A percentile compares a stretch with the other conserved stretches of the same genome.
These are phyloP conservation scores for Apeltes quadracus DNA, from an alignment of 2,113 vertebrate genomes.

Conservation along the genomic window DNA sequence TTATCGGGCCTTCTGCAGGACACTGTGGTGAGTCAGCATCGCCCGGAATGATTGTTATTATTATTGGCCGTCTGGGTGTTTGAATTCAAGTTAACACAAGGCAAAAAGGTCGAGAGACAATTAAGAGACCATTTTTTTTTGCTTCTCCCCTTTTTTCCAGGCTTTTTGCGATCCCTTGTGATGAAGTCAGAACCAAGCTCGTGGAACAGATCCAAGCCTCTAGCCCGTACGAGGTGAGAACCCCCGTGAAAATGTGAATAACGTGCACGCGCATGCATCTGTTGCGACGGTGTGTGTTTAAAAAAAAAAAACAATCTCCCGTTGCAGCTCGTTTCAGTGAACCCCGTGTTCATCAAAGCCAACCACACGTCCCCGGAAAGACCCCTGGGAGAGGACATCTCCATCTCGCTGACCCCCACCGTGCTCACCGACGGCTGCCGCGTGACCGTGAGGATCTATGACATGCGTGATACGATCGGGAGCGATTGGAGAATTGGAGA, in stretches of 20 bases:
- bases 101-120: no score
- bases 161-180: slow-evolving; percentile 46
- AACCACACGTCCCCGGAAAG: slow-evolving; percentile 46
- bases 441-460: neutral
- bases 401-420: slow-evolving; percentile 5
- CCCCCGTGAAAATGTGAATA: neutral
- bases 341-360: slow-evolving; percentile 13
- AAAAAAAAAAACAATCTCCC: no score
- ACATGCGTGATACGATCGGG: neutral
- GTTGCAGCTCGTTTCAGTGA: slow-evolving; percentile 39
- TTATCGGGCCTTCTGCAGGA: slow-evolving; percentile 56
- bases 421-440: neutral
- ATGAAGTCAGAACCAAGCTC: slow-evolving; percentile 17
- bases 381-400: slow-evolving; percentile 30
- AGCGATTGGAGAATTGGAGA: neutral
- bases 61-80: no score
- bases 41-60: no score
- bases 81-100: no score
- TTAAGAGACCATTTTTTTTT: no score
- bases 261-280: neutral
- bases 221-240: slow-evolving; percentile 42
- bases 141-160: slow-evolving; percentile 2
- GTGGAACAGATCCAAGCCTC: slow-evolving; percentile 45
- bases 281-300: neutral
- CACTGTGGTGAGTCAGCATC: slow-evolving; percentile 54